phyloP scores from a whole-genome alignment of 2,113 vertebrate species.

The Silurus meridionalis region DNA sequence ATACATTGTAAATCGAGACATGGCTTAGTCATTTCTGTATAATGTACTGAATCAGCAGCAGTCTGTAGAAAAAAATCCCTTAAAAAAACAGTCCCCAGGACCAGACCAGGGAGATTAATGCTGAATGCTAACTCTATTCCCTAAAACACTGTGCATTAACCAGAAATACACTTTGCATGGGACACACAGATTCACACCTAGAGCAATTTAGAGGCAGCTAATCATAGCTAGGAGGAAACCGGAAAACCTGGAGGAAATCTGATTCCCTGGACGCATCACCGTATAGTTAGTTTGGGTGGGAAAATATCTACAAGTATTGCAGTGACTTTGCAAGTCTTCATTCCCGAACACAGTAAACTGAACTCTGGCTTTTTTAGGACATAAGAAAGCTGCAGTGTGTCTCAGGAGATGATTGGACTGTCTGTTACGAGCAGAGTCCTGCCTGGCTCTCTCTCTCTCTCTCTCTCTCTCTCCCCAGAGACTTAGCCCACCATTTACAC shows the following conservation, averaged over 20 bases:
- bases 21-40: too few species aligned
- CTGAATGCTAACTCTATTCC: neutral
- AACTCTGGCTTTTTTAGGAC: constrained; percentile 57
- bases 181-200: neutral
- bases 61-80: neutral
- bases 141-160: neutral
- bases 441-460: constrained; percentile 65
- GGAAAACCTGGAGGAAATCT: neutral
- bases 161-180: neutral
- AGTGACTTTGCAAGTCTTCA: neutral
- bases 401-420: constrained; percentile 67
- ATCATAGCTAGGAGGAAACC: neutral
- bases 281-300: neutral
- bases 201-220: neutral
- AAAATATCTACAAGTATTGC: neutral
- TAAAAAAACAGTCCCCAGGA: neutral
- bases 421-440: constrained; percentile 72
- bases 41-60: neutral
- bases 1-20: too few species aligned
- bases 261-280: neutral
- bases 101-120: neutral
- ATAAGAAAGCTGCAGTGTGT: constrained; percentile 32
- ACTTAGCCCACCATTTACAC: constrained; percentile 74
- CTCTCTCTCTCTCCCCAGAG: constrained; percentile 54
- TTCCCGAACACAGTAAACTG: neutral